A percentile compares a stretch with the other conserved stretches of the same genome.
Conservation (phyloP, 2,888 invertebrate genomes). For the Pocota personata region DNA sequence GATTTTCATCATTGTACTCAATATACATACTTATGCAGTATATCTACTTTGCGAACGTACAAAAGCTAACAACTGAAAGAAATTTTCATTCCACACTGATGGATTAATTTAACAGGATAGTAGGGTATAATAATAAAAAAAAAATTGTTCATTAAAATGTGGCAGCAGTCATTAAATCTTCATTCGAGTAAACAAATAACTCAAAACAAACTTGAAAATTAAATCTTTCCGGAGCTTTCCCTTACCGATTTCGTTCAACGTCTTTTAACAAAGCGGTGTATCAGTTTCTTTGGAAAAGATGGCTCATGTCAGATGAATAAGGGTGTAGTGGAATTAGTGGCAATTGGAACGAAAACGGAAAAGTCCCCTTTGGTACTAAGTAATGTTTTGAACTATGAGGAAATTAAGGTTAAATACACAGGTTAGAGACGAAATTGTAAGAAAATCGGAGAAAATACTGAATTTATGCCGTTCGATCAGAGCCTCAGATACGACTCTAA, state of each 20-base stretch:
- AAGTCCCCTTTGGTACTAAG: slow-evolving; percentile 82
- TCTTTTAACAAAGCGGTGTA: slow-evolving; percentile 84
- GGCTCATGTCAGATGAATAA: slow-evolving; percentile 82
- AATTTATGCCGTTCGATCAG: no score
- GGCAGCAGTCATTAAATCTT: slow-evolving; percentile 38
- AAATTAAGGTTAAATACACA: slow-evolving; percentile 83
- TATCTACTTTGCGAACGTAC: background rate
- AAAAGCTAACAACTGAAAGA: background rate
- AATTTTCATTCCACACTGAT: background rate
- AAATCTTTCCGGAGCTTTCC: slow-evolving; percentile 82
- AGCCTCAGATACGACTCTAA: no score
- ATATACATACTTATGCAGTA: background rate
- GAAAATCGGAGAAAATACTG: no score
- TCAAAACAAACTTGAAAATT: slow-evolving; percentile 79
- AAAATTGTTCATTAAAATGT: slow-evolving; percentile 74
- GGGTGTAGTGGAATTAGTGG: slow-evolving; percentile 84
- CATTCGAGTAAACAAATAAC: slow-evolving; percentile 75
- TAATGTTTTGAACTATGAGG: slow-evolving; percentile 85
- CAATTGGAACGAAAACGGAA: slow-evolving; percentile 83
- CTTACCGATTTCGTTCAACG: slow-evolving; percentile 84
- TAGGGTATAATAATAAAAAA: background rate
- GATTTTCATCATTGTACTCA: slow-evolving; percentile 23
- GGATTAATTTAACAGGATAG: background rate
- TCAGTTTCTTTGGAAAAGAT: slow-evolving; percentile 83
- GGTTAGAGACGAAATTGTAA: background rate